Conservation (phyloP, 2,888 invertebrate genomes). For the Cosmopolites sordidus region DNA sequence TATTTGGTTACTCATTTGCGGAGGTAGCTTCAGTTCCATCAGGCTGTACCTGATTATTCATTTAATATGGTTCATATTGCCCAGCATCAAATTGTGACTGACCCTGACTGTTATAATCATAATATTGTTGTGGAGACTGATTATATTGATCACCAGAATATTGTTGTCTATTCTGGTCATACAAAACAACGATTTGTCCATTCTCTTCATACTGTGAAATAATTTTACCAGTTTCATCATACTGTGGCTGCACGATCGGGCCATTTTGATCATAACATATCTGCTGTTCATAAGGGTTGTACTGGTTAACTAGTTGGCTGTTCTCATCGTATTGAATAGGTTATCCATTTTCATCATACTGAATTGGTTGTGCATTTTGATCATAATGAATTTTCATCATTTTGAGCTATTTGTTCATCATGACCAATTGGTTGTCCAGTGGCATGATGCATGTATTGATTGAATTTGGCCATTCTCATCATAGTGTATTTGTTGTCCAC, state of each 20-base stretch:
- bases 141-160: conserved; percentile 21
- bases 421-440: background rate
- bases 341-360: conserved; percentile 32
- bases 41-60: background rate
- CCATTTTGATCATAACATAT: conserved; percentile 33
- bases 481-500: conserved; percentile 25
- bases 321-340: conserved; percentile 23
- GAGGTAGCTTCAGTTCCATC: conserved; percentile 17
- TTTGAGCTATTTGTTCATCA: conserved; percentile 16
- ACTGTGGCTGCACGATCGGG: conserved; percentile 30
- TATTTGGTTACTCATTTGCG: conserved; percentile 20
- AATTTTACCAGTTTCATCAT: conserved; percentile 33
- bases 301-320: conserved; percentile 25
- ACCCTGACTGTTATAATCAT: conserved; percentile 25
- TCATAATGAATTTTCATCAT: conserved; percentile 31
- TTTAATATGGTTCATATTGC: background rate
- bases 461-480: conserved; percentile 30
- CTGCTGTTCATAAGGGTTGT: conserved; percentile 33
- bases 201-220: conserved; percentile 34
- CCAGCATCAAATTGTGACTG: background rate
- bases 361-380: conserved; percentile 28
- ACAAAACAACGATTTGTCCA: conserved; percentile 28
- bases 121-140: conserved; percentile 25
- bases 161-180: conserved; percentile 22
- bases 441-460: background rate